phyloP scores from a whole-genome alignment of 2,888 invertebrate species.

The Eudasyphora cyanicolor region DNA sequence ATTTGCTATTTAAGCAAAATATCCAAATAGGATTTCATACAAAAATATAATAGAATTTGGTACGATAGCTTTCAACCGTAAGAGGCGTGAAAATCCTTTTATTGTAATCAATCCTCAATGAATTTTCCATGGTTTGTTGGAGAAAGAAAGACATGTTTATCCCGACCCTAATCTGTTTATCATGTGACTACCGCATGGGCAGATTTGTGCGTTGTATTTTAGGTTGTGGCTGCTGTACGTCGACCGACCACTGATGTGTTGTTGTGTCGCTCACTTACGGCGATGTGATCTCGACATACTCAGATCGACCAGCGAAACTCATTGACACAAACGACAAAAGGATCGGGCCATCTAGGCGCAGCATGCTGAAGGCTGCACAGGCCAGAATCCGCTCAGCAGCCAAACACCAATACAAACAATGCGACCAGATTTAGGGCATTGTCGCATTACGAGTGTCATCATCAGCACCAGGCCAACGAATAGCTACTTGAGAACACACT shows the following conservation, averaged over 20 bases:
- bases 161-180: conserved; percentile 50
- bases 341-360: conserved; percentile 37
- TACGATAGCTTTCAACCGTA: too few relatives aligned
- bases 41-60: not conserved
- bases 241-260: not conserved
- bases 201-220: not conserved
- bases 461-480: not conserved
- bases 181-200: conserved; percentile 57
- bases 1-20: not conserved
- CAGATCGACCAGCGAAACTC: conserved; percentile 17
- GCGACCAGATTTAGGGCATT: conserved; percentile 18
- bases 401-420: not conserved
- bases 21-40: not conserved
- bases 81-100: conserved; percentile 47
- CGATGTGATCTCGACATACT: conserved; percentile 16
- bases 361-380: conserved; percentile 34
- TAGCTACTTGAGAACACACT: conserved; percentile 36
- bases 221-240: not conserved
- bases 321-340: conserved; percentile 31
- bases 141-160: conserved; percentile 33
- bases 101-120: conserved; percentile 3
- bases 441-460: conserved; percentile 43
- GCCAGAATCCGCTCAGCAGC: too few relatives aligned
- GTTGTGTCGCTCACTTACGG: conserved; percentile 11
- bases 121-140: conserved; percentile 37